Base-by-base conservation (phyloP, 2,797 vertebrate genomes). In the Simalia tracyae region DNA sequence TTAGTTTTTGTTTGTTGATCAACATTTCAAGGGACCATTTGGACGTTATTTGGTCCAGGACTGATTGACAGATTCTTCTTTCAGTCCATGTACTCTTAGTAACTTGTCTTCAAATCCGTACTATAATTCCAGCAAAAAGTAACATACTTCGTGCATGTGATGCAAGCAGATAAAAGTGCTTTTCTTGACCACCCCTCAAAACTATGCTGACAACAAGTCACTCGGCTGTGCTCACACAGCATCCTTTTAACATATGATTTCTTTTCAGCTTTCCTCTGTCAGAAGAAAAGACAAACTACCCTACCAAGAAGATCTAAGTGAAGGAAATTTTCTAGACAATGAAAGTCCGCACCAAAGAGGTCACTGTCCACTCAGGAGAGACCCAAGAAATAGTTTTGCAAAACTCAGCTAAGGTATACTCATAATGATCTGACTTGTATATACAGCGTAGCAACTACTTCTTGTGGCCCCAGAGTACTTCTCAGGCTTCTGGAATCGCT, bases 221-320 rank as follows among this genome's bases (percentile, higher is more conserved):
- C 26, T 68, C n/a, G 56, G 9, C 36, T 89, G 2, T 88, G 22
- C 90, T 88, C 42, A 1, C 92, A 60, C 6, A 81, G 0, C 14
- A 12, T 87, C 93, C 0, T 31, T 93, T 88, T 88, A 84, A 66
- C 31, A 10, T 92, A 50, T n/a, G 3, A 26, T 86, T 50, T 61
- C 36, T 94, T 91, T 72, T 57, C 66, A 94, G 19, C 2, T 89
- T 95, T 9, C 28, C 28, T 94, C 59, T 60, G 24, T 8, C 86
- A 36, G 7, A 72, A 14, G n/a, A 6, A 42, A 63, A 92, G 93
- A 8, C 15, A 84, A 90, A 22, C 66, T 64, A 22, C 9, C 89
- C 87, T 56, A n/a, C 59, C 57, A 42, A 81, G 24, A 93, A 92
- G 90, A 95, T 95, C 63, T 6, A 88, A 90, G 22, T 91, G 93